Conservation (phyloP, 2,113 vertebrate genomes). For the Chascanopsetta lugubris region DNA sequence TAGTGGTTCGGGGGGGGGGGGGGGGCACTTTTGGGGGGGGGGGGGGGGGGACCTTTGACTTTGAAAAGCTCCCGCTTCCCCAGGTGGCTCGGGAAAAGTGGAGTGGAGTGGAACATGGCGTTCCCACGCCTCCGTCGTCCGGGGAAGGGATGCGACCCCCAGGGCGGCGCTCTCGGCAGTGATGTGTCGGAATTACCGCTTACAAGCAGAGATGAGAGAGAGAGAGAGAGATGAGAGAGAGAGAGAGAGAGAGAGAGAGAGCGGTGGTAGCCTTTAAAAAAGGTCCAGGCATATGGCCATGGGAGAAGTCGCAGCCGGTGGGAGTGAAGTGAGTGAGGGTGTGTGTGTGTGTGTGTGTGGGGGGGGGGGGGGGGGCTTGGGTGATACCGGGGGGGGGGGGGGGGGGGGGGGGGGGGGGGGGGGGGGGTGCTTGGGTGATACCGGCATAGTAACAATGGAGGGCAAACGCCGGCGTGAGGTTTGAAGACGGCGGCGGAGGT, state of each 20-base stretch:
- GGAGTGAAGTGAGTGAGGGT: constrained; percentile 22
- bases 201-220: constrained; percentile 61
- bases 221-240: constrained; percentile 31
- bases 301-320: constrained; percentile 44
- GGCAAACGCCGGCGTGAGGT: constrained; percentile 57
- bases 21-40: too few relatives aligned
- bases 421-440: constrained; percentile 37
- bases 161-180: constrained; percentile 53
- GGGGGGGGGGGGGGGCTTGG: constrained; percentile 25
- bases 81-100: constrained; percentile 57
- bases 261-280: constrained; percentile 24
- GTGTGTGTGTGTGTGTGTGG: too few relatives aligned
- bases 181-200: constrained; percentile 46
- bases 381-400: constrained; percentile 59
- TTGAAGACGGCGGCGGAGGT: constrained; percentile 52
- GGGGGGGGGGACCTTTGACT: constrained; percentile 56
- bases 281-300: constrained; percentile 55
- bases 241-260: too few relatives aligned
- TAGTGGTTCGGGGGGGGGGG: too few relatives aligned
- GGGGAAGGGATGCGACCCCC: constrained; percentile 28
- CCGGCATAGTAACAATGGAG: constrained; percentile 74
- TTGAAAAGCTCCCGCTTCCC: constrained; percentile 53
- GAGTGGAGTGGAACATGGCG: constrained; percentile 58
- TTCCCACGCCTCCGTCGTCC: constrained; percentile 60
- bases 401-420: constrained; percentile 30